These are phyloP conservation scores for Paragorgia papillata DNA, from an alignment of 92 coral and sea anemone species.

Conservation along the genomic window DNA sequence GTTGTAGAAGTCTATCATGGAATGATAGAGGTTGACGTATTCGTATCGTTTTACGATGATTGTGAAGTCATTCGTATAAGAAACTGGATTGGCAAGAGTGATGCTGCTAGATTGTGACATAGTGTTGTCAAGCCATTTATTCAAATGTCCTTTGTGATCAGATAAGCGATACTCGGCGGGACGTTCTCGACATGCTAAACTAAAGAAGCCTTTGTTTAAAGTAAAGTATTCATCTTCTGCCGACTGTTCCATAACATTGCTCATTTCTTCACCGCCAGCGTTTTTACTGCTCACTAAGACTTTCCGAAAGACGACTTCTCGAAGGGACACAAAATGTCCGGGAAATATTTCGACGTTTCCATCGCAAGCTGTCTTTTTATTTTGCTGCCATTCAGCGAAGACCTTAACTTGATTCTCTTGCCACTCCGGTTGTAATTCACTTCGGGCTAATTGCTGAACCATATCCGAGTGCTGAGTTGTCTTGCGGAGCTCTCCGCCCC, in stretches of 20 bases:
- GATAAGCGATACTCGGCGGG: not conserved
- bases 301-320: not conserved
- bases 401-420: not conserved
- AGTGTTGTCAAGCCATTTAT: not conserved
- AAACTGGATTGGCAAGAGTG: not conserved
- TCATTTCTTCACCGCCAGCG: not conserved
- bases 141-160: not conserved
- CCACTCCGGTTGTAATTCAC: not conserved
- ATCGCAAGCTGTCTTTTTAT: not conserved
- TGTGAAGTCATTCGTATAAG: not conserved
- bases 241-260: not conserved
- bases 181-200: not conserved
- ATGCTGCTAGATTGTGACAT: not conserved
- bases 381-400: not conserved
- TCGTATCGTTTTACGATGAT: not conserved
- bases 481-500: no score
- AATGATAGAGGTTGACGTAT: constrained; percentile 2
- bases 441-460: not conserved
- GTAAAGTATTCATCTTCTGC: not conserved
- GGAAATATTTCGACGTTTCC: not conserved
- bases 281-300: not conserved
- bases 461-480: not conserved
- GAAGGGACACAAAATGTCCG: constrained; percentile 4
- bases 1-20: constrained; percentile 8
- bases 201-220: not conserved